Evolutionary conservation across 1,140 invertebrate genomes (phyloP).

Genomic region (Gerris buenoi): DNA sequence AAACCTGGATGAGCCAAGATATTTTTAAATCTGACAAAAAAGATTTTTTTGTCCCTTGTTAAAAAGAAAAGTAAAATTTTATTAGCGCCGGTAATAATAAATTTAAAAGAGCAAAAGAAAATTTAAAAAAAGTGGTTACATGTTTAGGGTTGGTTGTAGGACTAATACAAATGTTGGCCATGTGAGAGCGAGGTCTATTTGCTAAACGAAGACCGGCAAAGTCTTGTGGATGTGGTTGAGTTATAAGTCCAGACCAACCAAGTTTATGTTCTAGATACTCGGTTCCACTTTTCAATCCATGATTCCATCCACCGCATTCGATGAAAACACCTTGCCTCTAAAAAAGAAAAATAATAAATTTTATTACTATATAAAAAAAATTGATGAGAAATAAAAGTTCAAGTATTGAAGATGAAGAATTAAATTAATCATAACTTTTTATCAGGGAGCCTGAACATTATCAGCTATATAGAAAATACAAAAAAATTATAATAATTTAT

Average conservation of each 20-base stretch:
- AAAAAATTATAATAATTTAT: no score
- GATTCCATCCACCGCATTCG: conserved; percentile 40
- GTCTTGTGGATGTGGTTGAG: conserved; percentile 54
- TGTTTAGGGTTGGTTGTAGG: conserved; percentile 56
- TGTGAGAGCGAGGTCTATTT: conserved; percentile 33
- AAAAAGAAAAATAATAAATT: conserved; percentile 17
- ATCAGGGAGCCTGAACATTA: no score
- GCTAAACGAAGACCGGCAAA: conserved; percentile 40
- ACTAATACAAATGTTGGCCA: conserved; percentile 49
- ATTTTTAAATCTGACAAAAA: not conserved
- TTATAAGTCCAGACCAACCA: conserved; percentile 54
- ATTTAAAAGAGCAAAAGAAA: not conserved
- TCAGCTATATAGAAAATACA: no score
- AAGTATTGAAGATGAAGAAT: no score
- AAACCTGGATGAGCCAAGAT: no score
- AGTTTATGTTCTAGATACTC: conserved; percentile 51
- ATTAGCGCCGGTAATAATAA: not conserved
- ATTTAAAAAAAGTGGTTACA: conserved; percentile 30
- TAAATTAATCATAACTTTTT: no score
- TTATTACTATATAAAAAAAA: no score
- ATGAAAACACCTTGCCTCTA: conserved; percentile 43
- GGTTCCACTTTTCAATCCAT: conserved; percentile 41
- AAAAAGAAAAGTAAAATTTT: not conserved
- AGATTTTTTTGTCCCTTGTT: not conserved
- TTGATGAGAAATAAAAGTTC: no score